These are phyloP conservation scores for Heteronetta atricapilla DNA, from an alignment of 2,113 vertebrate species.

Conservation along the genomic window DNA sequence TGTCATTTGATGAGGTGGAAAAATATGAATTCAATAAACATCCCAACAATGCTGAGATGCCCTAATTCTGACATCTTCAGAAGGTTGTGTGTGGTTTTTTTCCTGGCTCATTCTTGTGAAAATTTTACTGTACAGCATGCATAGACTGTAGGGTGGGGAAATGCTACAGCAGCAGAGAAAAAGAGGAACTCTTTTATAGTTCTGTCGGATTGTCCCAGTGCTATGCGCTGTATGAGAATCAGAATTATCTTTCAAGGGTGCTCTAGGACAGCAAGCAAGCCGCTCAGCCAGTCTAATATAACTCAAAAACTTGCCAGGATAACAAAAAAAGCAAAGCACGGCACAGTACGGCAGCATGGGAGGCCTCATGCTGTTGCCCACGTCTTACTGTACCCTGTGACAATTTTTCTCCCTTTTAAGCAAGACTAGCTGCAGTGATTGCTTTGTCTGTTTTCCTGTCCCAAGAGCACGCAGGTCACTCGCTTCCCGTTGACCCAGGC, in stretches of 20 bases:
- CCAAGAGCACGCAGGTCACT: not conserved
- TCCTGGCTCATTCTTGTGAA: not conserved
- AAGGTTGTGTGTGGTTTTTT: not conserved
- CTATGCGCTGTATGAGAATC: not conserved
- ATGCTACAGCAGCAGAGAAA: not conserved
- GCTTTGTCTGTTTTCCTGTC: not conserved
- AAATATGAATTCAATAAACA: slow-evolving; percentile 47
- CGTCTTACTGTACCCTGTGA: not conserved
- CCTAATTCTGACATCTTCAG: slow-evolving; percentile 3
- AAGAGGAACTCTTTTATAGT: not conserved
- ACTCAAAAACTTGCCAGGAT: not conserved
- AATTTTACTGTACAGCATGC: not conserved
- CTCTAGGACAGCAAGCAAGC: not conserved
- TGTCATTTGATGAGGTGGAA: slow-evolving; percentile 15
- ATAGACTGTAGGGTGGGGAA: not conserved
- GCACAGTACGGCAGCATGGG: not conserved
- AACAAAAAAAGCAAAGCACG: not conserved
- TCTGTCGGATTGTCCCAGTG: not conserved
- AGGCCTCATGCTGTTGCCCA: not conserved
- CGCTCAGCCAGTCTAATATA: not conserved
- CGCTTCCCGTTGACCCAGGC: not conserved
- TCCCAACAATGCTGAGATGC: not conserved
- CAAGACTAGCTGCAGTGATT: not conserved
- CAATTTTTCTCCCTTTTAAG: not conserved
- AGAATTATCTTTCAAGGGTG: not conserved